A percentile compares a stretch with the other conserved stretches of the same genome.
Evolutionary conservation across 2,888 invertebrate species (phyloP).

Genomic region (Zaprionus lineosus): DNA sequence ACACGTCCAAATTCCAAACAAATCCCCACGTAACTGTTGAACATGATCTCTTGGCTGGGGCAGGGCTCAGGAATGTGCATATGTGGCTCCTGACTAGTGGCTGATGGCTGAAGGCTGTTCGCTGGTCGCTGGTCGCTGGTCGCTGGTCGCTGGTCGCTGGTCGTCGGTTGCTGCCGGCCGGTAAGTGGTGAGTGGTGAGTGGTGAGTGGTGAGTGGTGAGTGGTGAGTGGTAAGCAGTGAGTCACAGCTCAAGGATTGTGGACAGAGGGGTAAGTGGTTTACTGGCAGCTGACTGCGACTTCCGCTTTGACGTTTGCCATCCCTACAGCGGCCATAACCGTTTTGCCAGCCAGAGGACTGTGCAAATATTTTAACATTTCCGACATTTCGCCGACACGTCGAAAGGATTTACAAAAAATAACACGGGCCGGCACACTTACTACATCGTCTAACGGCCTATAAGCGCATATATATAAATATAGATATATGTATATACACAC

Average conservation of each 20-base stretch:
- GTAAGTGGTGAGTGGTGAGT: not conserved
- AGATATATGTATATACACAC: not conserved
- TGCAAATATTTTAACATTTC: slow-evolving; percentile 79
- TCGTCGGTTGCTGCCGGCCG: no score
- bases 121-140: no score
- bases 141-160: no score
- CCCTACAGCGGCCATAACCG: slow-evolving; percentile 22
- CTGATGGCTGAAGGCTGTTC: not conserved
- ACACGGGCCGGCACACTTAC: slow-evolving; percentile 40
- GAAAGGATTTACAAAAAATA: slow-evolving; percentile 77
- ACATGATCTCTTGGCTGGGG: slow-evolving; percentile 4
- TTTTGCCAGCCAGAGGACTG: slow-evolving; percentile 44
- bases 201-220: not conserved
- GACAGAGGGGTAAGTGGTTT: not conserved
- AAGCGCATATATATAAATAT: not conserved
- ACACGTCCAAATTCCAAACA: slow-evolving; percentile 50
- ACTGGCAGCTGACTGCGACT: slow-evolving; percentile 30
- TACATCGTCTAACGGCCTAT: slow-evolving; percentile 38
- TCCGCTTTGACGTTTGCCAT: slow-evolving; percentile 28
- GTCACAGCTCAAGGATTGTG: no score
- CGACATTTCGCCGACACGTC: slow-evolving; percentile 77
- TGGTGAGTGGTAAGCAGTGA: no score
- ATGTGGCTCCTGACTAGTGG: no score
- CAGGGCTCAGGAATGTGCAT: slow-evolving; percentile 1
- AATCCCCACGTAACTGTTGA: slow-evolving; percentile 39